These are phyloP conservation scores for Empidonax alnorum DNA, from an alignment of 2,113 vertebrate genomes.

Conservation along the genomic window DNA sequence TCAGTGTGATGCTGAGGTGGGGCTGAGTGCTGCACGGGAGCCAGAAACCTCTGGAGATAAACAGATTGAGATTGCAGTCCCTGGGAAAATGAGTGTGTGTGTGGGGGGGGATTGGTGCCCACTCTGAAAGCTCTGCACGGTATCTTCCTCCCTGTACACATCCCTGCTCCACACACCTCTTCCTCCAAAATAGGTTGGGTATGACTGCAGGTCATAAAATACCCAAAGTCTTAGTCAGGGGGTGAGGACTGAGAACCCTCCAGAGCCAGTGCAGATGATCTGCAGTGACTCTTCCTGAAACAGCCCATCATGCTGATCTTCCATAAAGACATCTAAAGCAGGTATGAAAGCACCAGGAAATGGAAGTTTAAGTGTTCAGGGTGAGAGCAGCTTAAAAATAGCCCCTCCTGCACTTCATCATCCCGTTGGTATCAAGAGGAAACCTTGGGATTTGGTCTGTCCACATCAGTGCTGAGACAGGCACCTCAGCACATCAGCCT, in stretches of 20 bases:
- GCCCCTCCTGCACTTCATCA: not conserved
- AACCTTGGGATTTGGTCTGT: not conserved
- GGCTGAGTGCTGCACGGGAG: not conserved
- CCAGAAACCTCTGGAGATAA: not conserved
- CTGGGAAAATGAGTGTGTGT: not conserved
- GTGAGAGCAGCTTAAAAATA: not conserved
- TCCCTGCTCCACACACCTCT: not conserved
- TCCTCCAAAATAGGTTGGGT: not conserved
- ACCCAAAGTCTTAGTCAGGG: not conserved
- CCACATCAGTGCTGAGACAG: not conserved
- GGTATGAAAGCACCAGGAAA: not conserved
- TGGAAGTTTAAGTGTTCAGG: not conserved
- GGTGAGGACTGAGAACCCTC: not conserved
- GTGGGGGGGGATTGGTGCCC: not conserved
- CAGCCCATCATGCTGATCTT: not conserved
- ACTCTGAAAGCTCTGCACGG: not conserved
- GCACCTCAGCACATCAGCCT: not conserved
- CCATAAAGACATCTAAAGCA: not conserved
- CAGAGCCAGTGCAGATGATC: not conserved
- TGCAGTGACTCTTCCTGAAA: not conserved
- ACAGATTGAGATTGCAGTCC: not conserved
- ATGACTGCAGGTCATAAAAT: not conserved
- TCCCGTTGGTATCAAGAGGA: not conserved
- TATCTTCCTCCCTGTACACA: not conserved
- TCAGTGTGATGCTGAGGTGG: not conserved